Evolutionary conservation across 2,113 vertebrate genomes (phyloP), one percentile per base, ranked within the genome.

Genomic region (Peromyscus californicus): DNA sequence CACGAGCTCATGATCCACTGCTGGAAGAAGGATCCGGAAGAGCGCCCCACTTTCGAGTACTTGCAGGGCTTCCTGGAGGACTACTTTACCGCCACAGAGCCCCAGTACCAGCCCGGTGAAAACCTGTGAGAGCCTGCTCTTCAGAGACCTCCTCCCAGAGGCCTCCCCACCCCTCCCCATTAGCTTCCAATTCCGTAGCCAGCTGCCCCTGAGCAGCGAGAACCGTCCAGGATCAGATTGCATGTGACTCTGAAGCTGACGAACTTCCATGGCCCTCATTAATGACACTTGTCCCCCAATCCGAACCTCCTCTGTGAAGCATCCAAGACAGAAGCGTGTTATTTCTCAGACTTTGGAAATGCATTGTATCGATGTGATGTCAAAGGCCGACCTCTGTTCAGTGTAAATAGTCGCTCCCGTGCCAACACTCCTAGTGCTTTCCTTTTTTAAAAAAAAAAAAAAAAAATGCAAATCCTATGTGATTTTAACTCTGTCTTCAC

Each of bases 31-130:
- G 99, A 99, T 95, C 99, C 99, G 0, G 99, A 99, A 97, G 99
- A 99, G 87, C 99, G 99, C 89, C 99, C 99, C 91, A 99, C 99
- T 94, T 99, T 99, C 2, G 99, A 99, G 97, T 99, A 99, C 98
- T 99, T 99, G 97, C 99, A 99, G 98, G 99, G 99, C 98, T 99
- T 99, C 98, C 99, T 99, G 98, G 99, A 99, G 99, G 99, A 99
- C 99, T 99, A 99, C 99, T 99, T 99, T 98, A 99, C 99, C 13
- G 99, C 99, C 94, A 99, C 99, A 59, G 99, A 99, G 98, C 99
- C 99, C 98, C 99, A 99, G 98, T 99, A 99, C 98, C 99, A 99
- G 98, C 99, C 99, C 0, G 99, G 99, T 0, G 99, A 99, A 98
- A 99, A 99, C 99, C 99, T 99, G 98, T 99, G 99, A 99, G 98